Percentiles rank a stretch among this genome's conserved stretches.
Conservation (phyloP, 2,113 vertebrate genomes). For the Campylomormyrus tamandua region DNA sequence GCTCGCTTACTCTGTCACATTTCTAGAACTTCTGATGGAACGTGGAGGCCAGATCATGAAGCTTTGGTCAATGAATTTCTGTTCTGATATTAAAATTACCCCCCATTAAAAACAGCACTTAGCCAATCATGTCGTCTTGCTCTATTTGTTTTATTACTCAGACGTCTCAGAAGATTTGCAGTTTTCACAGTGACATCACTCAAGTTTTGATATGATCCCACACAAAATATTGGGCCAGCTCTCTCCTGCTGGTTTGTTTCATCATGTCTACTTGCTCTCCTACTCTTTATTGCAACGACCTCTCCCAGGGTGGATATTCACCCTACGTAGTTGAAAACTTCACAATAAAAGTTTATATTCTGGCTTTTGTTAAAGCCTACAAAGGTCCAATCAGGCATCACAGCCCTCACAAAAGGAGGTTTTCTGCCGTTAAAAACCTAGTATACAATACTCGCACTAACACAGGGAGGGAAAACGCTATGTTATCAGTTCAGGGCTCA, state of each 20-base stretch:
- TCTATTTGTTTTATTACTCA: constrained; percentile 8
- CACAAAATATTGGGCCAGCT: constrained; percentile 23
- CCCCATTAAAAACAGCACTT: constrained; percentile 21
- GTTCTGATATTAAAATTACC: constrained; percentile 17
- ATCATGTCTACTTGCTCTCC: constrained; percentile 18
- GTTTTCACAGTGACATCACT: constrained; percentile 10
- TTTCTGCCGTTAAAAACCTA: background rate
- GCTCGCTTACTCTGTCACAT: background rate
- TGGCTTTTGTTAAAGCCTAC: background rate
- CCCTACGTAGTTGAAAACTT: background rate
- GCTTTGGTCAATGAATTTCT: background rate
- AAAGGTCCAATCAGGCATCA: constrained; percentile 10
- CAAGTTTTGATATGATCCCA: constrained; percentile 29
- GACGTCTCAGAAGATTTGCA: background rate
- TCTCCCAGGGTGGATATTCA: background rate
- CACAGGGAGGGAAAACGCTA: background rate
- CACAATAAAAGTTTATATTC: constrained; percentile 14
- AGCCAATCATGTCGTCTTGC: constrained; percentile 19
- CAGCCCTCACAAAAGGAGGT: background rate
- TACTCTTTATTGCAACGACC: background rate
- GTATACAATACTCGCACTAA: background rate
- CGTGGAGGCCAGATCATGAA: background rate
- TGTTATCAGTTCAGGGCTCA: background rate
- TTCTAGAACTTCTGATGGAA: background rate
- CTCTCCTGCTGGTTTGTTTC: constrained; percentile 23